These are phyloP conservation scores for Scaptomyza caliginosa DNA, from an alignment of 2,888 invertebrate genomes.

Conservation along the genomic window DNA sequence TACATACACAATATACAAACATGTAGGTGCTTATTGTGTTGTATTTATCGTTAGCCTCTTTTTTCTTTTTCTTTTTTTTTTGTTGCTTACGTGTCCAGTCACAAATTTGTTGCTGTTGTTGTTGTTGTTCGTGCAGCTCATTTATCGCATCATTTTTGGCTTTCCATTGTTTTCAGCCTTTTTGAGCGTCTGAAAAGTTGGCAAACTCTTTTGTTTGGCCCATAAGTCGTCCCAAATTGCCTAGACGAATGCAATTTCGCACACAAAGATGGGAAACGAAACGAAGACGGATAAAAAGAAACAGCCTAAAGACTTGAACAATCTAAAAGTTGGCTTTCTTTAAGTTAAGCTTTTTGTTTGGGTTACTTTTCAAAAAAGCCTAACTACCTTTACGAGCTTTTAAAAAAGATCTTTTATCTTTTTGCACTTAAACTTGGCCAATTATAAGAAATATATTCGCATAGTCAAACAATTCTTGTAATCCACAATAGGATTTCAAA, in stretches of 20 bases:
- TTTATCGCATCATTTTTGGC: slow-evolving; percentile 50
- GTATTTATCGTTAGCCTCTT: not conserved
- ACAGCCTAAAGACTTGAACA: not conserved
- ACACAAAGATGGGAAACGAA: not conserved
- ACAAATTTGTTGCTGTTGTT: slow-evolving; percentile 18
- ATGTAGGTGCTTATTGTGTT: slow-evolving; percentile 17
- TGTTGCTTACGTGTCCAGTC: slow-evolving; percentile 32
- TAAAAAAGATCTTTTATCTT: not conserved
- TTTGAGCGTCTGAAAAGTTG: slow-evolving; percentile 55
- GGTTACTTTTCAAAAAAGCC: no score
- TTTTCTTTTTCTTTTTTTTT: slow-evolving; percentile 11
- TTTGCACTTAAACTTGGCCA: not conserved
- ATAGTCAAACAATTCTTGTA: no score
- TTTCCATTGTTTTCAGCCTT: slow-evolving; percentile 55
- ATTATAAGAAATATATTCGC: no score
- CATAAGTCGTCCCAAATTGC: slow-evolving; percentile 48
- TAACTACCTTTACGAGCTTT: no score
- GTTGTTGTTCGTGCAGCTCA: slow-evolving; percentile 33
- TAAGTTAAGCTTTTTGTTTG: not conserved
- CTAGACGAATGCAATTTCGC: slow-evolving; percentile 37
- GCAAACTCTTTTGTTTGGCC: slow-evolving; percentile 40
- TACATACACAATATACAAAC: slow-evolving; percentile 30
- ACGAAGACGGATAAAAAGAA: not conserved
- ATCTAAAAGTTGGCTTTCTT: slow-evolving; percentile 7
- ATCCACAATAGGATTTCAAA: no score